These are phyloP conservation scores for Rotaria socialis DNA, from an alignment of 2,888 invertebrate species.

Conservation along the genomic window DNA sequence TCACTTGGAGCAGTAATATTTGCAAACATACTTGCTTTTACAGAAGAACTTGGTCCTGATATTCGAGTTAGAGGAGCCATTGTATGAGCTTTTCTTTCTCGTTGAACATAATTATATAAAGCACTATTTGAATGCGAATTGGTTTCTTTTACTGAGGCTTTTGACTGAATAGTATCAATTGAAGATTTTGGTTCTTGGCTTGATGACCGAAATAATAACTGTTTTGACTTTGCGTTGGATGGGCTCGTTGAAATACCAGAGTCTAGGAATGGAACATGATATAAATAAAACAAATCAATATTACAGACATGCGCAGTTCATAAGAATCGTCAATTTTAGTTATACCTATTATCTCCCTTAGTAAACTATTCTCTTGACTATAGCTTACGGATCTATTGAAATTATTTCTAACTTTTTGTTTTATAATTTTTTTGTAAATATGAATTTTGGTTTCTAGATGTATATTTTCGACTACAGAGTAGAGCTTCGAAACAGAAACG, in stretches of 20 bases:
- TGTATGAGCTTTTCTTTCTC: conserved; percentile 15
- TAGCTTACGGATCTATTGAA: no score
- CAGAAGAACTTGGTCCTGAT: not conserved
- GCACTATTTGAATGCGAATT: not conserved
- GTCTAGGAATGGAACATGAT: not conserved
- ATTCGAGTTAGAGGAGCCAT: not conserved
- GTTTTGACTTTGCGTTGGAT: not conserved
- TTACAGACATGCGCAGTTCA: not conserved
- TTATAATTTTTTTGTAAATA: no score
- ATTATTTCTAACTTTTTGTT: no score
- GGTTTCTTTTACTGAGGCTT: not conserved
- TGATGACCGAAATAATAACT: not conserved
- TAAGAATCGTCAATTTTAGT: not conserved
- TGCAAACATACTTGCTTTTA: conserved; percentile 14
- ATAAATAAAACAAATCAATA: not conserved
- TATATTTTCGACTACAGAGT: not conserved
- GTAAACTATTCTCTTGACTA: no score
- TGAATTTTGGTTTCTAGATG: not conserved
- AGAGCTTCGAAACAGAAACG: no score
- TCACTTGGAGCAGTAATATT: not conserved
- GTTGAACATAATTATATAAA: not conserved
- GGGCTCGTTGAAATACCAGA: not conserved
- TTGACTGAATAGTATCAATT: not conserved
- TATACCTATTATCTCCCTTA: no score
- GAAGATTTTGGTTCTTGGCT: not conserved